Evolutionary conservation across 2,797 vertebrate species (phyloP).

Genomic region (Liasis olivaceus): DNA sequence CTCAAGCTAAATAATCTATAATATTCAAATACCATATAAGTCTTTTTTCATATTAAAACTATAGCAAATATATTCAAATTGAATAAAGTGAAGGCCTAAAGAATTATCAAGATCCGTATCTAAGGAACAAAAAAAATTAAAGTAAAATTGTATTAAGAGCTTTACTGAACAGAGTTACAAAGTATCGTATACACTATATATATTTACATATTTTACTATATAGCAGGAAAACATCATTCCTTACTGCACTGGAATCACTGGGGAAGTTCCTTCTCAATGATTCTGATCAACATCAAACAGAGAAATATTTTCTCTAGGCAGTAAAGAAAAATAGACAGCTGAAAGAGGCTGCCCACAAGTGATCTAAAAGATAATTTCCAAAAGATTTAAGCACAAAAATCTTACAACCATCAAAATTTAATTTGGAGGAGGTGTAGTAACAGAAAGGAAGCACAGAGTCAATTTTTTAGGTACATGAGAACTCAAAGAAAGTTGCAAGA

Average conservation of each 20-base stretch:
- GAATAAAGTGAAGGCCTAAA: background rate
- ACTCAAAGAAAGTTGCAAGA: background rate
- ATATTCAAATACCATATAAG: background rate
- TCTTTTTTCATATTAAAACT: background rate
- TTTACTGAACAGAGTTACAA: background rate
- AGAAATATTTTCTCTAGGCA: background rate
- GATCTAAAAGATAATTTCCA: background rate
- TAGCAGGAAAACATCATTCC: background rate
- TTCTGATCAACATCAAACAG: background rate
- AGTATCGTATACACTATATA: background rate
- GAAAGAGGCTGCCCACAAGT: background rate
- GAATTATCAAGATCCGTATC: background rate
- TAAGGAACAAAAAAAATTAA: background rate
- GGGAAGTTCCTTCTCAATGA: background rate
- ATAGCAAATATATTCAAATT: background rate
- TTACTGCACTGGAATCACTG: background rate
- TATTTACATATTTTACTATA: background rate
- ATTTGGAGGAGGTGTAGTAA: background rate
- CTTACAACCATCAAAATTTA: constrained; percentile 41
- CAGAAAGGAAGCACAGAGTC: constrained; percentile 21
- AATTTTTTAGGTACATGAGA: constrained; percentile 6
- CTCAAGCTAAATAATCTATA: background rate
- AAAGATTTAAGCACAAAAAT: constrained; percentile 36
- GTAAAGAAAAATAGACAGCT: background rate
- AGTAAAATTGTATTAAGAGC: background rate